These are phyloP conservation scores for Rutilus rutilus DNA, from an alignment of 2,113 vertebrate genomes.

Conservation along the genomic window DNA sequence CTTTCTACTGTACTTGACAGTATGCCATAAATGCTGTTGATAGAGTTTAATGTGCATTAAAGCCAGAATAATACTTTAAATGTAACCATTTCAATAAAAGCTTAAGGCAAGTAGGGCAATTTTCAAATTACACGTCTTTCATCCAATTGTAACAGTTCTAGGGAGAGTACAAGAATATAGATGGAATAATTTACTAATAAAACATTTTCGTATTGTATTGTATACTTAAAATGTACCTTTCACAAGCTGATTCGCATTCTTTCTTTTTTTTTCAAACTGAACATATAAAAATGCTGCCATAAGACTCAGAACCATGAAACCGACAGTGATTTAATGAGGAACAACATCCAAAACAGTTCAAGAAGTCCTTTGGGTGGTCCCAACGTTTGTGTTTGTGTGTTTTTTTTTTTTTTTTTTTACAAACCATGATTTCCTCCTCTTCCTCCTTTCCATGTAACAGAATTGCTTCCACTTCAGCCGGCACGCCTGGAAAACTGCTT, in stretches of 20 bases:
- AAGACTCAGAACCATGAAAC: slow-evolving; percentile 42
- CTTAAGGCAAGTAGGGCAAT: slow-evolving; percentile 37
- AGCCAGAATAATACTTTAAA: not conserved
- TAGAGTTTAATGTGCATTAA: slow-evolving; percentile 2
- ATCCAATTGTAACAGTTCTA: not conserved
- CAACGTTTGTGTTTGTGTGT: slow-evolving; percentile 45
- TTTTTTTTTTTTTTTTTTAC: slow-evolving; percentile 11
- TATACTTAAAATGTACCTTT: not conserved
- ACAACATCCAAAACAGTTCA: slow-evolving; percentile 37
- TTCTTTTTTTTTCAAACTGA: not conserved
- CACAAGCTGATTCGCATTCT: not conserved
- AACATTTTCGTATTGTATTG: not conserved
- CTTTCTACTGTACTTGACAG: not conserved
- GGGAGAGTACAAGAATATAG: slow-evolving; percentile 17
- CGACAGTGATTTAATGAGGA: not conserved
- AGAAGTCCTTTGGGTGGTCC: slow-evolving; percentile 63
- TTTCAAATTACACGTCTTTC: not conserved
- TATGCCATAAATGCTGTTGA: slow-evolving; percentile 6
- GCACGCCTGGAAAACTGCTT: slow-evolving; percentile 47
- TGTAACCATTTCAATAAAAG: not conserved
- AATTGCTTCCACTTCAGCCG: not conserved
- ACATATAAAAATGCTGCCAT: slow-evolving; percentile 32
- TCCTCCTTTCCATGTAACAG: slow-evolving; percentile 23
- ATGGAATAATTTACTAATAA: slow-evolving; percentile 9
- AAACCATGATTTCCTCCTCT: not conserved